Evolutionary conservation across 2,113 vertebrate species (phyloP).

Genomic region (Ptychochromis oligacanthus): DNA sequence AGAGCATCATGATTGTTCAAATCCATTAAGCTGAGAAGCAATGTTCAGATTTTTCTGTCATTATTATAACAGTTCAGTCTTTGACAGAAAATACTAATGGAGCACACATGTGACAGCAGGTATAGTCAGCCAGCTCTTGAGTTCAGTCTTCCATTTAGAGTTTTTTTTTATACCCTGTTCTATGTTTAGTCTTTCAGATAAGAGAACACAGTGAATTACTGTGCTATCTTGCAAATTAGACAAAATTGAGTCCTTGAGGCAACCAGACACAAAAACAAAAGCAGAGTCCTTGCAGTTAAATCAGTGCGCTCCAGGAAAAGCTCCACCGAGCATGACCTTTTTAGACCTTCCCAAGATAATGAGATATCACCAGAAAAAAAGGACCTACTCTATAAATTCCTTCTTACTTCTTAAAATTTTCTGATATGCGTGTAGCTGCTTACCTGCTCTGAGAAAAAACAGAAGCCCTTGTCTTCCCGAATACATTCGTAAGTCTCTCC

Average conservation of each 20-base stretch:
- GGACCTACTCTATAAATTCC: neutral
- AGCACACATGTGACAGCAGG: neutral
- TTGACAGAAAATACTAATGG: neutral
- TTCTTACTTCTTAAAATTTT: neutral
- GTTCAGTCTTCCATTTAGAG: too few relatives aligned
- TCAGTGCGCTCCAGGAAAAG: neutral
- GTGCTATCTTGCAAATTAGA: neutral
- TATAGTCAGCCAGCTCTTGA: neutral
- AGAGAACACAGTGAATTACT: neutral
- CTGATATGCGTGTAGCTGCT: neutral
- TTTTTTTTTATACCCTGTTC: neutral
- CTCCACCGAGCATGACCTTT: neutral
- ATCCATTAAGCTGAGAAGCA: neutral
- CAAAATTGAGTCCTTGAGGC: neutral
- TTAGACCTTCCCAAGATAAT: neutral
- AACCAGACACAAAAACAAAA: neutral
- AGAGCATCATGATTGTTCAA: too few relatives aligned
- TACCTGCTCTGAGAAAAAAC: constrained; percentile 98
- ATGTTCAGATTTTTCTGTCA: neutral
- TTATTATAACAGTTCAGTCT: neutral
- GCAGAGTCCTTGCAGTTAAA: neutral
- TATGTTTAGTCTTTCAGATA: neutral
- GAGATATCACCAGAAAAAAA: neutral
- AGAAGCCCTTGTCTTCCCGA: constrained; percentile 97
- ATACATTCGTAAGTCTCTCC: constrained; percentile 98